Conservation (phyloP, 2,113 vertebrate species). For the Ameiurus melas region DNA sequence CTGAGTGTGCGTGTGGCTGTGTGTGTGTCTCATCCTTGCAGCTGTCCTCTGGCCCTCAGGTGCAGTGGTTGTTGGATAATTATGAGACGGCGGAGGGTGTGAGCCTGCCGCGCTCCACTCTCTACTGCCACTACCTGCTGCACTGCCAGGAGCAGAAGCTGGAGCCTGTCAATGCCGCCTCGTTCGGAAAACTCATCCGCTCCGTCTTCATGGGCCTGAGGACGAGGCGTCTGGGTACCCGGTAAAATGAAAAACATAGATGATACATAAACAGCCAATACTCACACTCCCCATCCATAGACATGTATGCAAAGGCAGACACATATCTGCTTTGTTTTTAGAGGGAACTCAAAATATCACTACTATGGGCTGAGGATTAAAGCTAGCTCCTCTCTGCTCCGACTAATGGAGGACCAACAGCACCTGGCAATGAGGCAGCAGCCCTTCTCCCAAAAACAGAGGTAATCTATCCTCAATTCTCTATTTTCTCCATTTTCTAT, state of each 20-base stretch:
- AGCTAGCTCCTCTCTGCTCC: slow-evolving; percentile 85
- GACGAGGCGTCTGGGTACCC: slow-evolving; percentile 86
- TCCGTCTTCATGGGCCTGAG: slow-evolving; percentile 93
- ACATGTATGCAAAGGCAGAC: not conserved
- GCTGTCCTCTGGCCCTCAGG: slow-evolving; percentile 72
- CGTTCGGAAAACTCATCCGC: slow-evolving; percentile 91
- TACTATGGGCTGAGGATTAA: slow-evolving; percentile 94
- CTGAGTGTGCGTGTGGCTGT: slow-evolving; percentile 46
- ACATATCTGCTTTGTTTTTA: slow-evolving; percentile 56
- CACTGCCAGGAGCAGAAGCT: slow-evolving; percentile 96
- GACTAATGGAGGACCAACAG: slow-evolving; percentile 92
- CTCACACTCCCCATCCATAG: not conserved
- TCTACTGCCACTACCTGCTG: slow-evolving; percentile 93
- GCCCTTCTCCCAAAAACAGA: slow-evolving; percentile 92
- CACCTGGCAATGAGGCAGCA: slow-evolving; percentile 93
- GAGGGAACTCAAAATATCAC: slow-evolving; percentile 93
- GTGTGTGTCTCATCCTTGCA: slow-evolving; percentile 67
- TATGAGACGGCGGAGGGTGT: slow-evolving; percentile 94
- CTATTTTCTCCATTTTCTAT: not conserved
- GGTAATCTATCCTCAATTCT: slow-evolving; percentile 65
- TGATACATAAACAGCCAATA: not conserved
- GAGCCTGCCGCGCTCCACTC: slow-evolving; percentile 90
- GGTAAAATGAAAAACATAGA: slow-evolving; percentile 66
- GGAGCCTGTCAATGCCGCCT: slow-evolving; percentile 90
- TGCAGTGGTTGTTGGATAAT: slow-evolving; percentile 95